Evolutionary conservation across 2,113 vertebrate species (phyloP).

Genomic region (Sciurus niger): DNA sequence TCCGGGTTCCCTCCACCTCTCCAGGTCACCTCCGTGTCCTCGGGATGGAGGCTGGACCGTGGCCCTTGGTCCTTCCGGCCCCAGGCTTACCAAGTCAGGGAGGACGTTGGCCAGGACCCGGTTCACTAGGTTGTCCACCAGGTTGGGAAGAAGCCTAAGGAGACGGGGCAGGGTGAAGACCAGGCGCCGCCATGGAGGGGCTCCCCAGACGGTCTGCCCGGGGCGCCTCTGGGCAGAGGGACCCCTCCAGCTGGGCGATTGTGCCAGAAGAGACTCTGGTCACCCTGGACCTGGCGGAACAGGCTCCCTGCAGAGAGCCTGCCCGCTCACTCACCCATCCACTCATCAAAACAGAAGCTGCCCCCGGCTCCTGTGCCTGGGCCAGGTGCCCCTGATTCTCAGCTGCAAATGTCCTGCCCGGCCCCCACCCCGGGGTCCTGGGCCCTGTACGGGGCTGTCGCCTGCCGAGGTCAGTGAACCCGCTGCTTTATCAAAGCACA

Average conservation of each 20-base stretch:
- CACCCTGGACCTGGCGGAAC: not conserved
- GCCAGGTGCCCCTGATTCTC: not conserved
- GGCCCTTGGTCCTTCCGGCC: not conserved
- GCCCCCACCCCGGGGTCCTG: too few species aligned
- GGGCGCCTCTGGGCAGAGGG: not conserved
- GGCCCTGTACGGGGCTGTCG: not conserved
- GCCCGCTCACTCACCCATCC: not conserved
- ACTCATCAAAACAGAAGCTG: not conserved
- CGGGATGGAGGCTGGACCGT: not conserved
- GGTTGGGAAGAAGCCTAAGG: conserved; percentile 87
- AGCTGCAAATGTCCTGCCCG: not conserved
- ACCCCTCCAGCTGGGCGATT: not conserved
- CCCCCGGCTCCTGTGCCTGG: not conserved
- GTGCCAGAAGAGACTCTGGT: not conserved
- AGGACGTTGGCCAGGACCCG: conserved; percentile 86
- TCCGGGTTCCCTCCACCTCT: not conserved
- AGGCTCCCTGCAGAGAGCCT: not conserved
- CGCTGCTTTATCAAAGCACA: not conserved
- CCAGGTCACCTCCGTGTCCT: not conserved
- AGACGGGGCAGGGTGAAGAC: not conserved
- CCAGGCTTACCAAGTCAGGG: conserved; percentile 83
- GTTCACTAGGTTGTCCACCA: conserved; percentile 88
- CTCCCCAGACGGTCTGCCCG: not conserved
- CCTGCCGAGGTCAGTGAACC: not conserved
- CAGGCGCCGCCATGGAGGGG: not conserved